Evolutionary conservation across 2,797 vertebrate species (phyloP).

Genomic region (Amazona ochrocephala): DNA sequence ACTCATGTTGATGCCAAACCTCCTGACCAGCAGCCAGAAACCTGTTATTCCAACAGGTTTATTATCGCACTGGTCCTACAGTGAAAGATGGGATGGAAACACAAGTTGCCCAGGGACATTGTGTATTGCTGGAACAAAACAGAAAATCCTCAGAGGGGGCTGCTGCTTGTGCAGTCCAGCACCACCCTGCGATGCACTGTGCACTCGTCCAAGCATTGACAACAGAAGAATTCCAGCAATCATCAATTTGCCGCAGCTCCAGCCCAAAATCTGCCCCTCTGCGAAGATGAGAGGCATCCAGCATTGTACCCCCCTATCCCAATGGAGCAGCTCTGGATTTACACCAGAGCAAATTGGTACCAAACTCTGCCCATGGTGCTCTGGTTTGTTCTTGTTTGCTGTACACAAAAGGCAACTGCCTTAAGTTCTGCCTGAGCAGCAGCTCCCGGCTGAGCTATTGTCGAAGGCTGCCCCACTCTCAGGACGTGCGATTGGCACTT

Average conservation of each 20-base stretch:
- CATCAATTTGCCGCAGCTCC: neutral
- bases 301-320: neutral
- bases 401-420: neutral
- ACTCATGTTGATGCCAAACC: neutral
- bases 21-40: neutral
- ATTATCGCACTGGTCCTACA: neutral
- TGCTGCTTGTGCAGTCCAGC: neutral
- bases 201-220: neutral
- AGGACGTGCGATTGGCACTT: neutral
- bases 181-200: neutral
- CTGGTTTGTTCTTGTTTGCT: neutral
- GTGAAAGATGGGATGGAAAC: constrained; percentile 14
- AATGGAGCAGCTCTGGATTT: neutral
- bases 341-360: neutral
- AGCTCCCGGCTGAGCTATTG: neutral
- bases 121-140: neutral
- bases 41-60: constrained; percentile 19
- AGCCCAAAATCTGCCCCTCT: neutral
- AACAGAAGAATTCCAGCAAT: neutral
- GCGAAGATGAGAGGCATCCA: neutral
- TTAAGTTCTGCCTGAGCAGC: neutral
- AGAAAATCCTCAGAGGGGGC: neutral
- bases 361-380: neutral
- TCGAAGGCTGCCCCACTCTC: neutral
- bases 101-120: neutral